Base-by-base conservation (phyloP, 2,113 vertebrate species). In the Quiscalus mexicanus region DNA sequence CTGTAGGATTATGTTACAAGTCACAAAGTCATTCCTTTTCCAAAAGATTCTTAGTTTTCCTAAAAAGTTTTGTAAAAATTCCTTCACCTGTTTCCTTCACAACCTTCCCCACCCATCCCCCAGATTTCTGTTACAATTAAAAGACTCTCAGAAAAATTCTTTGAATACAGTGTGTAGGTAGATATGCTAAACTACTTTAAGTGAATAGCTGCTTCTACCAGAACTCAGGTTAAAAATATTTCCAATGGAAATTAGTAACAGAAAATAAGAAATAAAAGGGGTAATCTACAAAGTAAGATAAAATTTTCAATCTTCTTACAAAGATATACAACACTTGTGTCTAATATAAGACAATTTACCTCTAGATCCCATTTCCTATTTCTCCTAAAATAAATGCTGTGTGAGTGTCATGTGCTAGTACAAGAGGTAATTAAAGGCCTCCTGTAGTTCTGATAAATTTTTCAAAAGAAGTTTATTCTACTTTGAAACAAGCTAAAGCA, bases 291-390 rank as follows among this genome's bases (percentile, higher is more conserved):
- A 91, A 95, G 68, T 94, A 89, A 96, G 84, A 86, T 92, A 89
- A 95, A 97, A 92, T 90, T 90, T 77, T 94, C 53, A 63, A 31
- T 53, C 58, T 95, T 96, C 80, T 82, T 73, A 74, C 47, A 94
- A 93, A 94, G 65, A 85, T 82, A 76, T 80, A 31, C 87, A 91
- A 42, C n/a, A 11, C 7, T 86, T 60, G 11, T 95, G 44, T 84
- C 41, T 87, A 90, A 91, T 90, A 87, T 45, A 71, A 95, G 49
- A 3, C 39, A 84, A 87, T 84, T 81, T 55, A 33, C 45, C 69
- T 58, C 82, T 76, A 93, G 70, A 83, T 88, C 8, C 28, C 28
- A 21, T 56, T 64, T 83, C 50, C 55, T 91, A 22, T 53, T 87
- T 86, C 47, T 62, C 35, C 41, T 62, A 33, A 77, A 74, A 70